phyloP scores from a whole-genome alignment of 92 coral and sea anemone genomes.

The Ricordea florida region DNA sequence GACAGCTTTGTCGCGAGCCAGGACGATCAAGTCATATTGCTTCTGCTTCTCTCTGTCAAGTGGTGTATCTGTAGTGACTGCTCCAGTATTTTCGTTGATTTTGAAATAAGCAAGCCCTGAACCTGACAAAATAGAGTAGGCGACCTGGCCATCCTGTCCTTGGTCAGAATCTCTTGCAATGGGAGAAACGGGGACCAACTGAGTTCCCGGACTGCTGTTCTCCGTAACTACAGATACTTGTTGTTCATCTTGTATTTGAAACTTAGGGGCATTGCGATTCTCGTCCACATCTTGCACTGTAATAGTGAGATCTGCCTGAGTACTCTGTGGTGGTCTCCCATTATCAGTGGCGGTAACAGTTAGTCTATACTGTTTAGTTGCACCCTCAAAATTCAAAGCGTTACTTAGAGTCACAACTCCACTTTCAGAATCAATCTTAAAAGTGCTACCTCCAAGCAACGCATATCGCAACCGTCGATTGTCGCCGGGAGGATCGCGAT shows the following conservation, averaged over 20 bases:
- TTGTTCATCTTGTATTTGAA: conserved; percentile 39
- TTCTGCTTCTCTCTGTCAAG: conserved; percentile 70
- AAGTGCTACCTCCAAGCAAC: conserved; percentile 40
- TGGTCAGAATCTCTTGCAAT: conserved; percentile 58
- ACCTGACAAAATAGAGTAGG: conserved; percentile 66
- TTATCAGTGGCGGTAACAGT: conserved; percentile 50
- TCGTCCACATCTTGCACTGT: conserved; percentile 72
- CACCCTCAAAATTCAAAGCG: conserved; percentile 18
- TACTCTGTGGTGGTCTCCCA: conserved; percentile 19
- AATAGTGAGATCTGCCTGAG: conserved; percentile 27
- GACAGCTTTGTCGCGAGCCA: conserved; percentile 72
- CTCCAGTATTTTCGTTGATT: conserved; percentile 60
- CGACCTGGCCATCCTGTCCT: conserved; percentile 45
- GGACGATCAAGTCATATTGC: conserved; percentile 65
- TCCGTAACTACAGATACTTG: conserved; percentile 27
- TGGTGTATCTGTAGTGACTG: conserved; percentile 37
- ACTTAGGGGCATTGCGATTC: conserved; percentile 61
- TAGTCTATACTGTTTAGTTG: conserved; percentile 24
- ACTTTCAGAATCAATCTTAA: conserved; percentile 42
- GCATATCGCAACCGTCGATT: conserved; percentile 59
- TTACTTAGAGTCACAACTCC: conserved; percentile 67
- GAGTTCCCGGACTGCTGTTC: background rate
- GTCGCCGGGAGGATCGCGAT: conserved; percentile 51
- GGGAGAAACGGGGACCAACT: conserved; percentile 29
- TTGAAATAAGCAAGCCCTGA: conserved; percentile 75